Evolutionary conservation across 2,888 invertebrate genomes (phyloP), one percentile per base, ranked within the genome.

Genomic region (Amphipoea lucens): DNA sequence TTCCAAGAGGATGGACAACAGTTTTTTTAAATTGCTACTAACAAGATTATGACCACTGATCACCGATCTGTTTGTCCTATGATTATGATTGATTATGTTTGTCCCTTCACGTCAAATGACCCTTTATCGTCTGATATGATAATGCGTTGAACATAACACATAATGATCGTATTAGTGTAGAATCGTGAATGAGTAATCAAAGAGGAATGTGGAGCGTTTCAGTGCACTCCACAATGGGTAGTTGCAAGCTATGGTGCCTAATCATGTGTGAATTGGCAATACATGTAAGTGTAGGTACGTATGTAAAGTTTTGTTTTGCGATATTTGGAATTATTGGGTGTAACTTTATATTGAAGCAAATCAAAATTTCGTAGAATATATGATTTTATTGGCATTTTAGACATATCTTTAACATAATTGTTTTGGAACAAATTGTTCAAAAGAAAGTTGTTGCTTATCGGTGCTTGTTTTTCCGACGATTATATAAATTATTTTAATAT

Each of bases 161-260:
- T 80, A 79, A 86, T 80, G 67, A 78, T 79, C 77, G 54, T 68
- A 76, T 76, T 76, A 82, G 73, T 51, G 73, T 75, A 69, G 76
- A 83, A 89, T 90, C 84, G 90, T 90, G 92, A 91, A 89, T 90
- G 91, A 92, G 74, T 89, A 90, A 90, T 93, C 92, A 91, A 91
- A 92, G 92, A 79, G 89, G 79, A 84, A 87, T 85, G 84, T 79
- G 51, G 40, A 80, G 63, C 87, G 80, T 82, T 84, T 81, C 84
- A 86, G 65, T 83, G 85, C 81, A 86, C 74, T 79, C 71, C 73
- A 82, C 82, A 85, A 81, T 78, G 71, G 79, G 71, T 78, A 67
- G 79, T 78, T 77, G 79, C 87, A 69, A 79, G 80, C 68, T 74
- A 79, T 80, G 84, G 72, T 54, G 83, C 71, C 72, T 82, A 83